These are phyloP conservation scores for Ceratitis capitata DNA, from an alignment of 1,140 invertebrate genomes.

Conservation along the genomic window DNA sequence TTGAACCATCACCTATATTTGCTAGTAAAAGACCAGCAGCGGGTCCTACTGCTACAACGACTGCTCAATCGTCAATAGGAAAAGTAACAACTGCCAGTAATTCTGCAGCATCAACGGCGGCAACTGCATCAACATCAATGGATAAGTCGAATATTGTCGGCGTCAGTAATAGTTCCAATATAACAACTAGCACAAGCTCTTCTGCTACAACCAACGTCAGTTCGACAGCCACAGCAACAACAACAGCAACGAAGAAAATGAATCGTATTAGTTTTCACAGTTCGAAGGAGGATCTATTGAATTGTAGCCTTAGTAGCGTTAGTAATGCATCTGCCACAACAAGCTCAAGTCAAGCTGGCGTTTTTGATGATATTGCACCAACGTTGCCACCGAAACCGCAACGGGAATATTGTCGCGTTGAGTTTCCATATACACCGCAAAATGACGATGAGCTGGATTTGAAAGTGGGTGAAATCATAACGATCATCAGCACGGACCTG, in stretches of 20 bases:
- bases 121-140: conserved; percentile 50
- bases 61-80: conserved; percentile 42
- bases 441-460: conserved; percentile 95
- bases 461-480: conserved; percentile 89
- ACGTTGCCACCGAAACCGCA: conserved; percentile 73
- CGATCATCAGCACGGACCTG: conserved; percentile 84
- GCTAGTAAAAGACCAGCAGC: conserved; percentile 60
- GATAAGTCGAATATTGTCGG: conserved; percentile 23
- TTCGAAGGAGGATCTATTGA: conserved; percentile 47
- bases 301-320: conserved; percentile 28
- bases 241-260: conserved; percentile 52
- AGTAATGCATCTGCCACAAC: conserved; percentile 17
- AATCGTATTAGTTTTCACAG: conserved; percentile 49
- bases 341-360: conserved; percentile 17
- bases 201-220: conserved; percentile 45
- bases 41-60: conserved; percentile 29
- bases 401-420: conserved; percentile 82
- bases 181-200: conserved; percentile 41
- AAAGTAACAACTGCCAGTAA: no score
- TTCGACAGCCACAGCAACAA: no score
- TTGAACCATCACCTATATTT: conserved; percentile 66
- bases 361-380: conserved; percentile 57
- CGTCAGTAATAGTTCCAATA: conserved; percentile 47
- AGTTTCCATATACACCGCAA: conserved; percentile 89
- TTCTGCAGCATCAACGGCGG: conserved; percentile 46